phyloP scores from a whole-genome alignment of 2,888 invertebrate genomes.

The Yponomeuta evonymella region DNA sequence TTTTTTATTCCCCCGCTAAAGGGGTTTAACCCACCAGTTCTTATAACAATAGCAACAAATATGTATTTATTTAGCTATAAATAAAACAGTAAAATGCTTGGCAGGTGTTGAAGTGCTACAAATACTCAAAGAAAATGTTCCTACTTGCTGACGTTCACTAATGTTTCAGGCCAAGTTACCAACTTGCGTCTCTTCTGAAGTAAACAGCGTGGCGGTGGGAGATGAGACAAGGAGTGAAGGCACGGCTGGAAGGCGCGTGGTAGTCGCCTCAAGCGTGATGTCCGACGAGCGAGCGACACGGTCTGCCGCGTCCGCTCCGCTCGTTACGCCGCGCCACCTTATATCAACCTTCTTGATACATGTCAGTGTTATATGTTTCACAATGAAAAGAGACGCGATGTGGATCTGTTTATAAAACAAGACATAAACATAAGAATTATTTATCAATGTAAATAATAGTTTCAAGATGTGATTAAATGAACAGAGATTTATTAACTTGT shows the following conservation, averaged over 20 bases:
- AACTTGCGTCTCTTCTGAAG: constrained; percentile 73
- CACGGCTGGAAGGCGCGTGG: constrained; percentile 71
- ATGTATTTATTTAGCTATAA: too few species aligned
- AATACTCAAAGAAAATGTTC: background rate
- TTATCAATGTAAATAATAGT: background rate
- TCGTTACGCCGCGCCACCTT: constrained; percentile 29
- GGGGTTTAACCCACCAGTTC: too few species aligned
- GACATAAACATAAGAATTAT: background rate
- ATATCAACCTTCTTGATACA: constrained; percentile 5
- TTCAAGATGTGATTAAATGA: background rate
- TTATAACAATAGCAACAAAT: too few species aligned
- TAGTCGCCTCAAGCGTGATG: constrained; percentile 81
- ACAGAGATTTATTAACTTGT: background rate
- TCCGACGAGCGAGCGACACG: constrained; percentile 73
- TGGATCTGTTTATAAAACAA: background rate
- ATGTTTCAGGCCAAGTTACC: constrained; percentile 44
- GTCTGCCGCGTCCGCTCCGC: constrained; percentile 38
- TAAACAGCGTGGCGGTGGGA: constrained; percentile 54
- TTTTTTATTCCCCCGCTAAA: too few species aligned
- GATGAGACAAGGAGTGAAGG: constrained; percentile 57
- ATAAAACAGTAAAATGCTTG: too few species aligned
- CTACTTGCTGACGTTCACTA: constrained; percentile 11
- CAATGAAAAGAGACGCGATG: background rate
- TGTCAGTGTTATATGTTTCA: background rate
- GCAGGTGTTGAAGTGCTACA: too few species aligned